phyloP scores from a whole-genome alignment of 2,113 vertebrate genomes.

The Lepus timidus region DNA sequence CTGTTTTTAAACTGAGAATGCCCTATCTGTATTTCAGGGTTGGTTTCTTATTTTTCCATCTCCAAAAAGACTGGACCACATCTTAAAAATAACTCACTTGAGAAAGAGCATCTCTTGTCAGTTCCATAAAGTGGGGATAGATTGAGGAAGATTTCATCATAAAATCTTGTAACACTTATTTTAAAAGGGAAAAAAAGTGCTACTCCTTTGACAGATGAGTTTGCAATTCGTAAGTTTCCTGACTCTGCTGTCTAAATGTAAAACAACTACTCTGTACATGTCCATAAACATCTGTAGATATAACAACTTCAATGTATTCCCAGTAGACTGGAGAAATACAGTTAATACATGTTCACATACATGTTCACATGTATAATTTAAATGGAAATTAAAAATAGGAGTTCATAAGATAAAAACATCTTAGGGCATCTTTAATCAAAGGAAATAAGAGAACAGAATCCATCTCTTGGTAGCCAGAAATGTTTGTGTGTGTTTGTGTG shows the following conservation, averaged over 20 bases:
- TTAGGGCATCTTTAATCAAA: conserved; percentile 13
- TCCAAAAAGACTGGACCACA: background rate
- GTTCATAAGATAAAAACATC: conserved; percentile 51
- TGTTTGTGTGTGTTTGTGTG: background rate
- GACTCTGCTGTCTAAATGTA: conserved; percentile 5
- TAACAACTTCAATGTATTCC: background rate
- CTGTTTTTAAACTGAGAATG: conserved; percentile 20
- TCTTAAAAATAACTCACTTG: background rate
- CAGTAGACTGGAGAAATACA: background rate
- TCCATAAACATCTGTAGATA: background rate
- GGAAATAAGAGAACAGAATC: background rate
- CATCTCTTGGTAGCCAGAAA: background rate
- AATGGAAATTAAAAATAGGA: conserved; percentile 43
- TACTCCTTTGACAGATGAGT: conserved; percentile 7
- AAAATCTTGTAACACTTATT: background rate
- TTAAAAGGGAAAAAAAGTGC: conserved; percentile 45
- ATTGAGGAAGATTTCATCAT: background rate
- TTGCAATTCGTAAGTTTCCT: background rate
- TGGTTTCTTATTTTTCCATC: background rate
- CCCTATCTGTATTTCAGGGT: background rate
- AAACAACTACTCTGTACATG: background rate
- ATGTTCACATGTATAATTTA: background rate
- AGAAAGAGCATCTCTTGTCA: background rate
- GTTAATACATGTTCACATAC: conserved; percentile 36
- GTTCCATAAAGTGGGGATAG: background rate